These are phyloP conservation scores for Poecilus cupreus DNA, from an alignment of 2,888 invertebrate species.

Conservation along the genomic window DNA sequence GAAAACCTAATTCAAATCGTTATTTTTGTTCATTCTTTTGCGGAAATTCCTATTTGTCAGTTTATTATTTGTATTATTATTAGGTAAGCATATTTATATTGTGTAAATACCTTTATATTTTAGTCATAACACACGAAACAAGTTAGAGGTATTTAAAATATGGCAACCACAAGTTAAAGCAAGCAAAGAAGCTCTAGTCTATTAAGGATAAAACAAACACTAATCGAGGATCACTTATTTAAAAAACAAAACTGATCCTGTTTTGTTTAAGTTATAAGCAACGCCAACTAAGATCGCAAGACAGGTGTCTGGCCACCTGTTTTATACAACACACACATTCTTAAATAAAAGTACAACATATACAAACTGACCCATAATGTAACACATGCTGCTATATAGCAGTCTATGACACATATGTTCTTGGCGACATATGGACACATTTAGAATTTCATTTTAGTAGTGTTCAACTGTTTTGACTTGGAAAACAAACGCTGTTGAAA, in stretches of 20 bases:
- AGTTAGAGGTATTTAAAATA: too few species aligned
- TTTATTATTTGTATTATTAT: too few species aligned
- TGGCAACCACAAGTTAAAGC: too few species aligned
- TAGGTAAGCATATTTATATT: too few species aligned
- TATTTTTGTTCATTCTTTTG: too few species aligned
- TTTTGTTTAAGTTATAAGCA: background rate
- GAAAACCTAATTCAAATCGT: too few species aligned
- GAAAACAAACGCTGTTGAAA: background rate
- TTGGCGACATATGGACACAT: background rate
- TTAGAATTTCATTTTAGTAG: background rate
- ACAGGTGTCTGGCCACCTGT: conserved; percentile 41
- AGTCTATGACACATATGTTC: background rate
- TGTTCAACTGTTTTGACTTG: background rate
- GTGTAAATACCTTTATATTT: too few species aligned
- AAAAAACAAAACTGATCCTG: background rate
- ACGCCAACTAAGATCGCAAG: background rate
- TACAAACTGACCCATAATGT: conserved; percentile 3
- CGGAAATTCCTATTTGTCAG: too few species aligned
- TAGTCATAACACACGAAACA: too few species aligned
- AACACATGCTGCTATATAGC: background rate
- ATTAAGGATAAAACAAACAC: background rate
- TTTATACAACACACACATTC: background rate
- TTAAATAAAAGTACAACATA: background rate
- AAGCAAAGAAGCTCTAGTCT: too few species aligned
- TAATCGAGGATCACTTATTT: background rate